Evolutionary conservation across 1,140 invertebrate genomes (phyloP).

Genomic region (Halyomorpha halys): DNA sequence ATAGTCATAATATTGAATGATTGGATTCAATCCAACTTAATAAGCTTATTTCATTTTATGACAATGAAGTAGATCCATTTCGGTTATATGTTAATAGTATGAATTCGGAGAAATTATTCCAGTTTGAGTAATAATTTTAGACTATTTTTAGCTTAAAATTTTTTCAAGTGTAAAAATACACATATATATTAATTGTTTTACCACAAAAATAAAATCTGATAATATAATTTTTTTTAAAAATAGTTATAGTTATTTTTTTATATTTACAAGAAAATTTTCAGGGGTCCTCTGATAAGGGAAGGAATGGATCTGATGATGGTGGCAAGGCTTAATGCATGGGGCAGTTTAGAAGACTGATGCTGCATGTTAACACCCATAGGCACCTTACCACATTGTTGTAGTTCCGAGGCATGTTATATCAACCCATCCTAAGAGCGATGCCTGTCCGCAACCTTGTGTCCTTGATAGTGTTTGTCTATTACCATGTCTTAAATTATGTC

Average conservation of each 20-base stretch:
- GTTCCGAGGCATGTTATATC: too few species aligned
- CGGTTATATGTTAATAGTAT: neutral
- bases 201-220: neutral
- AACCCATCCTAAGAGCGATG: too few species aligned
- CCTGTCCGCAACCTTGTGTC: too few species aligned
- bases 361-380: too few species aligned
- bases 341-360: neutral
- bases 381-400: too few species aligned
- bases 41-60: too few species aligned
- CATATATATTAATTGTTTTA: neutral
- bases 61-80: too few species aligned
- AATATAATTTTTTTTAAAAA: neutral
- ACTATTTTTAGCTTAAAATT: neutral
- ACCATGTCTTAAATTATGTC: too few species aligned
- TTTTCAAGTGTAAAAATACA: neutral
- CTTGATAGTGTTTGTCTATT: too few species aligned
- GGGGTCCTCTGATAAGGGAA: constrained; percentile 7
- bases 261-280: constrained; percentile 1
- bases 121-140: neutral
- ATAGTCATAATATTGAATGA: too few species aligned
- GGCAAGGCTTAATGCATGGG: constrained; percentile 1
- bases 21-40: too few species aligned
- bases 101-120: neutral
- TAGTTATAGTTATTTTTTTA: neutral
- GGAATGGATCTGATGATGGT: constrained; percentile 3